phyloP scores from a whole-genome alignment of 2,797 vertebrate species.

The Anisognathus igniventris region DNA sequence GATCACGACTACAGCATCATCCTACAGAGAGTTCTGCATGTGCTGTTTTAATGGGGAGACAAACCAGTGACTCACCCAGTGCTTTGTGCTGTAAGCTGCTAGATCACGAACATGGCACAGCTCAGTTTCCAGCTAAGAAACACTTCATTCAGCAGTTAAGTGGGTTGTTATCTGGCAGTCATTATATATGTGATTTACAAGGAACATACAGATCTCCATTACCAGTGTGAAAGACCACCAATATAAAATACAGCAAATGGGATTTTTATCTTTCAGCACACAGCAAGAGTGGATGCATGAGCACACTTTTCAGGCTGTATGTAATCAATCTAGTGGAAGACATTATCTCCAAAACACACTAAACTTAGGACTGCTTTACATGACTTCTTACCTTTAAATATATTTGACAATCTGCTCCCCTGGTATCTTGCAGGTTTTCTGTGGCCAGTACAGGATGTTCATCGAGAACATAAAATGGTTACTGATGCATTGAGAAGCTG shows the following conservation, averaged over 20 bases:
- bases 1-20: not conserved
- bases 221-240: slow-evolving; percentile 73
- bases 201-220: slow-evolving; percentile 65
- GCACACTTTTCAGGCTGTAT: slow-evolving; percentile 64
- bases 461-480: slow-evolving; percentile 7
- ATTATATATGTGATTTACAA: slow-evolving; percentile 77
- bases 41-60: not conserved
- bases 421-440: slow-evolving; percentile 15
- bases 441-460: slow-evolving; percentile 22
- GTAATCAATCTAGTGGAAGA: slow-evolving; percentile 73
- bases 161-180: slow-evolving; percentile 72
- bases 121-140: slow-evolving; percentile 69
- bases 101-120: slow-evolving; percentile 48
- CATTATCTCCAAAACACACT: slow-evolving; percentile 70
- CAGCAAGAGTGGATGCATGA: slow-evolving; percentile 62
- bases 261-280: slow-evolving; percentile 78
- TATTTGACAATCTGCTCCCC: slow-evolving; percentile 55
- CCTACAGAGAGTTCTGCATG: not conserved
- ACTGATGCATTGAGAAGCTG: not conserved
- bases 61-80: not conserved
- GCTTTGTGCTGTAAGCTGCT: not conserved
- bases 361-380: slow-evolving; percentile 46
- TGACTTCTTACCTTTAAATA: slow-evolving; percentile 60
- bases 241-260: slow-evolving; percentile 77
- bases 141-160: slow-evolving; percentile 72